A percentile compares a stretch with the other conserved stretches of the same genome.
These are phyloP conservation scores for Parnassius glacialis DNA, from an alignment of 2,888 invertebrate species.

Conservation along the genomic window DNA sequence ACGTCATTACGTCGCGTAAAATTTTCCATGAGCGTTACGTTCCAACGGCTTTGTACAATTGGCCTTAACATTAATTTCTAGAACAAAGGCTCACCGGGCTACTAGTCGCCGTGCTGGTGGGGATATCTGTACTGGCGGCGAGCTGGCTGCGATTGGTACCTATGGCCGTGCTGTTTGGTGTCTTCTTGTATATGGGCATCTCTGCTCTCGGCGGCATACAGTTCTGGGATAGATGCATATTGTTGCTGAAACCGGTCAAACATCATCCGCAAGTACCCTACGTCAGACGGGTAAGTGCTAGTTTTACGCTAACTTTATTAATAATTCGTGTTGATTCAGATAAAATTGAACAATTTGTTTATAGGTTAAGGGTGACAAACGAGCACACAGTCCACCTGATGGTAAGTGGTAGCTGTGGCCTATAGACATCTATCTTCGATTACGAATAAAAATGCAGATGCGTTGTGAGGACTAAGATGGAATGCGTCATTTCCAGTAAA, in stretches of 20 bases:
- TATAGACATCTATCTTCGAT: no score
- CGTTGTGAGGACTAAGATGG: no score
- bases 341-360: no score
- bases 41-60: neutral
- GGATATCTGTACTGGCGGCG: slow-evolving; percentile 91
- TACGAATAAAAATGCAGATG: no score
- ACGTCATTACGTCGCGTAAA: neutral
- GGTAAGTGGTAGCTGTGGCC: no score
- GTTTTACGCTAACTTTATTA: no score
- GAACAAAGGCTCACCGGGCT: slow-evolving; percentile 94
- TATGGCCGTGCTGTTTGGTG: slow-evolving; percentile 97
- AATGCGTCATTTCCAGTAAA: no score
- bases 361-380: no score
- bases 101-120: slow-evolving; percentile 89
- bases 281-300: slow-evolving; percentile 87
- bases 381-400: no score
- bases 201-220: slow-evolving; percentile 97
- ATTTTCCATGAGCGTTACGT: neutral
- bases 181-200: slow-evolving; percentile 98
- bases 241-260: slow-evolving; percentile 96
- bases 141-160: slow-evolving; percentile 91
- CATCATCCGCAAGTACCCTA: slow-evolving; percentile 96
- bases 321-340: no score
- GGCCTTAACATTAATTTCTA: slow-evolving; percentile 40
- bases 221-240: slow-evolving; percentile 92